Conservation (phyloP, 2,113 vertebrate species). For the Siphamia tubifer region DNA sequence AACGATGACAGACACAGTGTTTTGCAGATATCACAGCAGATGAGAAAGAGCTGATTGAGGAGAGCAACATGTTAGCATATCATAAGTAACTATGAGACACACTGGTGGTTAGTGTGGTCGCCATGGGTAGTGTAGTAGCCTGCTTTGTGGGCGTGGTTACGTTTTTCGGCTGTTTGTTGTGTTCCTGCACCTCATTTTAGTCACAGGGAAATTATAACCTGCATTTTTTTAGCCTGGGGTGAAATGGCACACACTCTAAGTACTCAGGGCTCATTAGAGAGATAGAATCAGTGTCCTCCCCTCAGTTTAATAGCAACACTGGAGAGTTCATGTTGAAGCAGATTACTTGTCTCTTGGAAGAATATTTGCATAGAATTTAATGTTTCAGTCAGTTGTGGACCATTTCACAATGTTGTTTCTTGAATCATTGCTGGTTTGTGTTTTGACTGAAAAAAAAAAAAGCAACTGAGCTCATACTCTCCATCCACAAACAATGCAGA, state of each 20-base stretch:
- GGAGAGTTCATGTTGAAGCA: conserved; percentile 68
- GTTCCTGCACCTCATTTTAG: conserved; percentile 49
- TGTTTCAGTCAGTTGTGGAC: conserved; percentile 35
- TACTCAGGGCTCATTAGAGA: conserved; percentile 70
- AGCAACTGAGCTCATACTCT: background rate
- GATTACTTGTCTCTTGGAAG: conserved; percentile 43
- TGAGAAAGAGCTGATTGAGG: conserved; percentile 58
- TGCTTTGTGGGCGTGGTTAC: conserved; percentile 51
- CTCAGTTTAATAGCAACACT: conserved; percentile 57
- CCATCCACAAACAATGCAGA: background rate
- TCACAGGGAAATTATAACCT: conserved; percentile 55
- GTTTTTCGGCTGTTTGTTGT: conserved; percentile 66
- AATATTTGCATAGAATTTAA: conserved; percentile 10
- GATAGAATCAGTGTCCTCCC: conserved; percentile 74
- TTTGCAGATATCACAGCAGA: conserved; percentile 37
- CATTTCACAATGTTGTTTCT: conserved; percentile 47
- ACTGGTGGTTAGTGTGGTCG: conserved; percentile 65
- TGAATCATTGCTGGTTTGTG: conserved; percentile 20
- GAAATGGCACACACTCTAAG: conserved; percentile 65
- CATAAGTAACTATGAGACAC: conserved; percentile 43
- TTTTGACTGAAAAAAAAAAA: conserved; percentile 8
- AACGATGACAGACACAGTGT: background rate
- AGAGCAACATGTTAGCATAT: conserved; percentile 36
- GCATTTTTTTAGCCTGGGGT: conserved; percentile 50
- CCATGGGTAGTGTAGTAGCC: conserved; percentile 52